Evolutionary conservation across 2,113 vertebrate species (phyloP).

Genomic region (Mungos mungo): DNA sequence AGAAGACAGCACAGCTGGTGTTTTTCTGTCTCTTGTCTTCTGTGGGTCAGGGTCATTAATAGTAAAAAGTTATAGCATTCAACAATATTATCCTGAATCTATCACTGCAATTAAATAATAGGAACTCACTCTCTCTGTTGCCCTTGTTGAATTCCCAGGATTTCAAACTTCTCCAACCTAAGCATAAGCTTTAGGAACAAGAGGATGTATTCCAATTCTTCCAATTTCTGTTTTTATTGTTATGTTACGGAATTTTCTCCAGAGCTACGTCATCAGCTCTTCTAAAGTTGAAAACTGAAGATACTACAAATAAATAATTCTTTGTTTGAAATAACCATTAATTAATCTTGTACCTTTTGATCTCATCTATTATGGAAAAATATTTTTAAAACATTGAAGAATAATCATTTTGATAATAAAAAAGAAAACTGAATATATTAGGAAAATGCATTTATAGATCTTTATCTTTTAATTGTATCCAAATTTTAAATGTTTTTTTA

Average conservation of each 20-base stretch:
- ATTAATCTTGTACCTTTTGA: not conserved
- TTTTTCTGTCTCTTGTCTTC: not conserved
- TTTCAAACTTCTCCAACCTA: not conserved
- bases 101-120: not conserved
- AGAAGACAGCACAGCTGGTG: too few species aligned
- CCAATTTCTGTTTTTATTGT: not conserved
- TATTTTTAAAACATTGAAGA: not conserved
- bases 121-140: not conserved
- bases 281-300: not conserved
- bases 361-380: not conserved
- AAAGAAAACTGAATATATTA: too few species aligned
- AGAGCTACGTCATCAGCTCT: not conserved
- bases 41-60: not conserved
- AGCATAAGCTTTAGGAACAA: not conserved
- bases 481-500: not conserved
- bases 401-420: not conserved
- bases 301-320: not conserved
- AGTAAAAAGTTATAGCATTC: not conserved
- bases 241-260: not conserved
- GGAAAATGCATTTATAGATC: not conserved
- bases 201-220: not conserved
- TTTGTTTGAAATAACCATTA: not conserved
- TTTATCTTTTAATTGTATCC: not conserved
- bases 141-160: not conserved
- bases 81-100: not conserved